These are phyloP conservation scores for Cataglyphis cursor DNA, from an alignment of 2,888 invertebrate genomes.

Conservation along the genomic window DNA sequence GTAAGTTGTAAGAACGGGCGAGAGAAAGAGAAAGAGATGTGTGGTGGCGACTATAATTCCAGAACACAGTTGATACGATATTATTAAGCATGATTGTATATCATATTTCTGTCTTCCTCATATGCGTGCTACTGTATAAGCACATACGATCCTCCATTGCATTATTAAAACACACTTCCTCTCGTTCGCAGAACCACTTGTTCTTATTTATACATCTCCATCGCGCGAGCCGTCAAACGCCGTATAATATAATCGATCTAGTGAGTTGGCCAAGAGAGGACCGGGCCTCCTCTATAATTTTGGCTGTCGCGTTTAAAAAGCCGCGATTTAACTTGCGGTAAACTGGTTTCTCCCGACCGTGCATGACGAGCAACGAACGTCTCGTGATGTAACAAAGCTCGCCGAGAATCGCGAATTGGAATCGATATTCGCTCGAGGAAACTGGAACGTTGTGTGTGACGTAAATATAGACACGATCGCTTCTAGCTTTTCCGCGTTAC, in stretches of 20 bases:
- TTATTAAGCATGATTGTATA: conserved; percentile 32
- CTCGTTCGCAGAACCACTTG: conserved; percentile 40
- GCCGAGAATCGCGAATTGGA: background rate
- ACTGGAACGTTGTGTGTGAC: background rate
- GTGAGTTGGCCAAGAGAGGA: conserved; percentile 1
- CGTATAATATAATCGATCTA: too few species aligned
- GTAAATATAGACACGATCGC: background rate
- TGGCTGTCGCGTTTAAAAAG: conserved; percentile 19
- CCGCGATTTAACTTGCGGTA: conserved; percentile 10
- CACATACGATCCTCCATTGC: conserved; percentile 43
- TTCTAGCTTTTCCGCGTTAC: background rate
- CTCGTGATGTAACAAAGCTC: conserved; percentile 40
- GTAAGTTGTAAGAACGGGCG: conserved; percentile 29
- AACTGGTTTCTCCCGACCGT: conserved; percentile 17
- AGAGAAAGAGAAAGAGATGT: conserved; percentile 6
- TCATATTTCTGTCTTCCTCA: conserved; percentile 47
- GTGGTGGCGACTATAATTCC: conserved; percentile 24
- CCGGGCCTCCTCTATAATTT: background rate
- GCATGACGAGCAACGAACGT: conserved; percentile 3
- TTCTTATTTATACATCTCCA: conserved; percentile 30
- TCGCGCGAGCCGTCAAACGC: background rate
- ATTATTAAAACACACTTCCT: conserved; percentile 52
- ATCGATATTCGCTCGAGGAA: conserved; percentile 8
- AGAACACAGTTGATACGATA: conserved; percentile 17
- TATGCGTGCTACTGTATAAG: conserved; percentile 41